A percentile compares a stretch with the other conserved stretches of the same genome.
These are phyloP conservation scores for Drosophila colorata DNA, from an alignment of 2,888 invertebrate species.

Conservation along the genomic window DNA sequence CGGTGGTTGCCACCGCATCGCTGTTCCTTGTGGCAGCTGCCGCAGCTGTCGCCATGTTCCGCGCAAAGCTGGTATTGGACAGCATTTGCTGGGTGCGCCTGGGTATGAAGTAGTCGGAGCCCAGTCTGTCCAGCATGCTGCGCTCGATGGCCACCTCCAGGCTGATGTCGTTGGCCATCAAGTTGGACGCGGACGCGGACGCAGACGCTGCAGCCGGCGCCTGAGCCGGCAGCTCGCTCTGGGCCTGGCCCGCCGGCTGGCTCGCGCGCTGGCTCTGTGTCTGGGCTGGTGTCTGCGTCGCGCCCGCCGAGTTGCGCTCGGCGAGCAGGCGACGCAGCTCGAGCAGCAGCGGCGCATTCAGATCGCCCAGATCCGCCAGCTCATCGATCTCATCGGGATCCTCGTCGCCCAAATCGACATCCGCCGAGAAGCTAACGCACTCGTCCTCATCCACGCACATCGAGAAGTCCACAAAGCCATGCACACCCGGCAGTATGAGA, in stretches of 20 bases:
- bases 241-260: background rate
- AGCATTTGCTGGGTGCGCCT: background rate
- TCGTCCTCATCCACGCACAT: slow-evolving; percentile 45
- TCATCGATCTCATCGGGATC: slow-evolving; percentile 36
- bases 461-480: slow-evolving; percentile 57
- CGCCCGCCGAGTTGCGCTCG: slow-evolving; percentile 3
- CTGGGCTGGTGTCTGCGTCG: background rate
- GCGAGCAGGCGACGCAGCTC: slow-evolving; percentile 17
- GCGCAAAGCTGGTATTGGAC: background rate
- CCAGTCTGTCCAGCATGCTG: slow-evolving; percentile 38
- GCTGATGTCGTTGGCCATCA: slow-evolving; percentile 9
- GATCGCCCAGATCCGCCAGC: background rate
- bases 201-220: no score
- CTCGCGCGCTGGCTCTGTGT: background rate
- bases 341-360: background rate
- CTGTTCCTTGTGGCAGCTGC: background rate
- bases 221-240: background rate
- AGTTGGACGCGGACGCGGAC: background rate
- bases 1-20: background rate
- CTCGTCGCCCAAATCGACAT: slow-evolving; percentile 49
- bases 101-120: background rate
- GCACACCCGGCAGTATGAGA: background rate
- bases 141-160: slow-evolving; percentile 57
- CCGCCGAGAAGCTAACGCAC: slow-evolving; percentile 16
- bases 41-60: background rate